phyloP scores from a whole-genome alignment of 2,888 invertebrate species.

The Cylloceria caligata region DNA sequence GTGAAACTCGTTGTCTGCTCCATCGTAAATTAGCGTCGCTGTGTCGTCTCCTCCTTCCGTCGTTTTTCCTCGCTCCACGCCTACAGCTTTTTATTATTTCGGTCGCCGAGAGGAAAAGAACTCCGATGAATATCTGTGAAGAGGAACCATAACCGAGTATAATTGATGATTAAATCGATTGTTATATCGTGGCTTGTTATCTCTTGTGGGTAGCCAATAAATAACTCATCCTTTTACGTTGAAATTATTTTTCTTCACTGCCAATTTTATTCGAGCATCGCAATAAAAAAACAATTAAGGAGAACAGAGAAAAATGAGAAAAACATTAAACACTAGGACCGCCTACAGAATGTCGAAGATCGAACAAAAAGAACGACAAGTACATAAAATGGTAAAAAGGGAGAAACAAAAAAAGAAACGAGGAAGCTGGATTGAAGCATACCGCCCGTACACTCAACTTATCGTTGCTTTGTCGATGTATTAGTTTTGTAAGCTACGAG shows the following conservation, averaged over 20 bases:
- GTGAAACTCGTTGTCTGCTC: slow-evolving; percentile 2
- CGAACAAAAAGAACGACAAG: not conserved
- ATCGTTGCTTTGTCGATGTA: slow-evolving; percentile 5
- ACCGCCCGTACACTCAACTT: slow-evolving; percentile 2
- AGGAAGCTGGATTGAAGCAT: slow-evolving; percentile 7
- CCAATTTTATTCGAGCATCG: not conserved
- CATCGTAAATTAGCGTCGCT: slow-evolving; percentile 12
- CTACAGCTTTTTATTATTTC: not conserved
- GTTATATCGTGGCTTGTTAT: slow-evolving; percentile 29
- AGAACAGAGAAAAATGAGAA: not conserved
- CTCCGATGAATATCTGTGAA: slow-evolving; percentile 6
- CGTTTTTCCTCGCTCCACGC: not conserved
- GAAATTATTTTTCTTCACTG: slow-evolving; percentile 1
- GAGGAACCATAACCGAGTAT: not conserved
- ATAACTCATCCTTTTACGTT: slow-evolving; percentile 13
- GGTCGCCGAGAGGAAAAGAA: slow-evolving; percentile 1
- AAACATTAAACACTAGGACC: not conserved
- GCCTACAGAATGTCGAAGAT: slow-evolving; percentile 2
- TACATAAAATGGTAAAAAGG: not conserved
- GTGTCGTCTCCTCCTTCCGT: not conserved
- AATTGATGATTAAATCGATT: slow-evolving; percentile 43
- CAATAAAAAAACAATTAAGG: not conserved
- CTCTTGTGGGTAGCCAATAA: not conserved
- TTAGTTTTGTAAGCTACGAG: slow-evolving; percentile 28
- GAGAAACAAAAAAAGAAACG: slow-evolving; percentile 7